A percentile compares a stretch with the other conserved stretches of the same genome.
These are phyloP conservation scores for Tor tambroides DNA, from an alignment of 2,113 vertebrate species.

Conservation along the genomic window DNA sequence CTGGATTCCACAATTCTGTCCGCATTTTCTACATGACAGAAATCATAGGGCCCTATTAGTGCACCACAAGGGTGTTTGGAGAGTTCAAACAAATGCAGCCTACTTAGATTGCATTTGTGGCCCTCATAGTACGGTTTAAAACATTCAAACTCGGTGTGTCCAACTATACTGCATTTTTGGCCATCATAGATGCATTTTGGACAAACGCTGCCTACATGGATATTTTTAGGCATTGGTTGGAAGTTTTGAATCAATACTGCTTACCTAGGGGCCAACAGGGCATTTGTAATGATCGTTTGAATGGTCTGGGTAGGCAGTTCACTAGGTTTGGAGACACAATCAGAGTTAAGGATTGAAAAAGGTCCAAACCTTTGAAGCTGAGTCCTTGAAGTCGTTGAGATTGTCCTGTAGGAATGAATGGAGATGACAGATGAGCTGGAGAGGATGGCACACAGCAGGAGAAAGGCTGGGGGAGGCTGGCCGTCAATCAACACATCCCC, in stretches of 20 bases:
- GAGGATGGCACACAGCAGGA: slow-evolving; percentile 78
- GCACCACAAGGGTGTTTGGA: not conserved
- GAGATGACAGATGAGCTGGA: slow-evolving; percentile 99
- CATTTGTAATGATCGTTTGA: not conserved
- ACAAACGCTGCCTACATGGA: not conserved
- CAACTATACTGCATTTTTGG: not conserved
- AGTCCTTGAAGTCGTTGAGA: slow-evolving; percentile 98
- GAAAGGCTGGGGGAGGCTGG: slow-evolving; percentile 76
- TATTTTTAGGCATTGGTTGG: not conserved
- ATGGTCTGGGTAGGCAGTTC: not conserved
- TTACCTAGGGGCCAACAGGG: too few relatives aligned
- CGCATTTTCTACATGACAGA: not conserved
- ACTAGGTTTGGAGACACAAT: not conserved
- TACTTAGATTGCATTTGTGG: not conserved
- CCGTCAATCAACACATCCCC: slow-evolving; percentile 76
- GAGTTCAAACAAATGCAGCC: not conserved
- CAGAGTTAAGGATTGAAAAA: slow-evolving; percentile 61
- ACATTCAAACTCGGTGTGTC: not conserved
- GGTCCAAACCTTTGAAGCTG: slow-evolving; percentile 93
- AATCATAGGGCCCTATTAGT: not conserved
- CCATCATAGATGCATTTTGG: not conserved
- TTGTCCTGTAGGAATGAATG: slow-evolving; percentile 99
- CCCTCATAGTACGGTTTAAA: not conserved
- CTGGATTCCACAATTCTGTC: not conserved
- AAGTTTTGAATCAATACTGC: not conserved